Evolutionary conservation across 2,113 vertebrate species (phyloP).

Genomic region (Nothoprocta perdicaria): DNA sequence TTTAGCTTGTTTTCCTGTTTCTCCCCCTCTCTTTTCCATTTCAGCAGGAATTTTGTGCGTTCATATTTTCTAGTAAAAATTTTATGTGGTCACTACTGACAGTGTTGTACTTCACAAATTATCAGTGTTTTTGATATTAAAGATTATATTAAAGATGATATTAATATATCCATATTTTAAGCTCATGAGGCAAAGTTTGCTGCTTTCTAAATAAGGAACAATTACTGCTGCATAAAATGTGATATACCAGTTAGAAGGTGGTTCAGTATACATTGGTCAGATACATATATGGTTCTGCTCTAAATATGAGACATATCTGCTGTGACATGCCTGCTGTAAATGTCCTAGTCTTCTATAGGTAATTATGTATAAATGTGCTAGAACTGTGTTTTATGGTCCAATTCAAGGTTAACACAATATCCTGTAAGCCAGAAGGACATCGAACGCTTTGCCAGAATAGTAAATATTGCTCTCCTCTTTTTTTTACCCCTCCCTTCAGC

Average conservation of each 20-base stretch:
- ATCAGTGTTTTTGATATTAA: not conserved
- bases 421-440: not conserved
- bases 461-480: conserved; percentile 13
- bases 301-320: not conserved
- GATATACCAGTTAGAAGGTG: not conserved
- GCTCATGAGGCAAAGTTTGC: not conserved
- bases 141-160: not conserved
- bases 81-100: rapidly evolving
- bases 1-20: not conserved
- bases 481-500: not conserved
- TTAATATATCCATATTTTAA: not conserved
- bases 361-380: not conserved
- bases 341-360: not conserved
- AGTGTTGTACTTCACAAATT: not conserved
- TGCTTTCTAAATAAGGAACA: not conserved
- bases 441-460: not conserved
- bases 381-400: not conserved
- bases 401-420: conserved; percentile 28
- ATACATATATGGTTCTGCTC: not conserved
- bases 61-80: not conserved
- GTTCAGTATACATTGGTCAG: not conserved
- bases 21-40: not conserved
- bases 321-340: not conserved
- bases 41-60: not conserved
- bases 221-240: not conserved